These are phyloP conservation scores for Platysternon megacephalum DNA, from an alignment of 2,113 vertebrate genomes.

Conservation along the genomic window DNA sequence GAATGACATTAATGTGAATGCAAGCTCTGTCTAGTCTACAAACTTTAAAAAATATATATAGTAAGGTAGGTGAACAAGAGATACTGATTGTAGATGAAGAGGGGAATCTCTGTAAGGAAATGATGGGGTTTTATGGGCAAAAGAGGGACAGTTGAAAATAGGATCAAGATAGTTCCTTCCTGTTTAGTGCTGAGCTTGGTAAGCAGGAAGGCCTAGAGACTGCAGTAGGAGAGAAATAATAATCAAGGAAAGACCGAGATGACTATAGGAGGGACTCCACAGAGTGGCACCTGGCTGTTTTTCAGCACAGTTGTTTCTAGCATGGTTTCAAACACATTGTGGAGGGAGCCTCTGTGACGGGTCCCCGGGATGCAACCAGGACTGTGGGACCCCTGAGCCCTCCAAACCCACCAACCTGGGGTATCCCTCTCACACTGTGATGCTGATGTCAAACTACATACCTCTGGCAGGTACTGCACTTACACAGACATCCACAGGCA, in stretches of 20 bases:
- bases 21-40: no score
- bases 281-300: background rate
- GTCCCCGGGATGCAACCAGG: no score
- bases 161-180: background rate
- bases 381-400: no score
- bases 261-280: background rate
- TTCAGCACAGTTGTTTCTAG: background rate
- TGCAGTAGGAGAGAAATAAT: background rate
- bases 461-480: no score
- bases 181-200: background rate
- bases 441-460: no score
- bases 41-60: no score
- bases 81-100: background rate
- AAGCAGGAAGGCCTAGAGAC: background rate
- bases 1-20: background rate
- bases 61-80: background rate
- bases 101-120: background rate
- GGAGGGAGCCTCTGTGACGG: background rate
- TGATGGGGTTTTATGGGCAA: background rate
- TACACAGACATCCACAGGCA: no score
- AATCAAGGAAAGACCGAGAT: background rate
- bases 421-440: no score
- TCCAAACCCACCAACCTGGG: no score
- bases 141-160: background rate
- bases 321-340: background rate